These are phyloP conservation scores for Pomacea canaliculata DNA, from an alignment of 2,888 invertebrate species.

Conservation along the genomic window DNA sequence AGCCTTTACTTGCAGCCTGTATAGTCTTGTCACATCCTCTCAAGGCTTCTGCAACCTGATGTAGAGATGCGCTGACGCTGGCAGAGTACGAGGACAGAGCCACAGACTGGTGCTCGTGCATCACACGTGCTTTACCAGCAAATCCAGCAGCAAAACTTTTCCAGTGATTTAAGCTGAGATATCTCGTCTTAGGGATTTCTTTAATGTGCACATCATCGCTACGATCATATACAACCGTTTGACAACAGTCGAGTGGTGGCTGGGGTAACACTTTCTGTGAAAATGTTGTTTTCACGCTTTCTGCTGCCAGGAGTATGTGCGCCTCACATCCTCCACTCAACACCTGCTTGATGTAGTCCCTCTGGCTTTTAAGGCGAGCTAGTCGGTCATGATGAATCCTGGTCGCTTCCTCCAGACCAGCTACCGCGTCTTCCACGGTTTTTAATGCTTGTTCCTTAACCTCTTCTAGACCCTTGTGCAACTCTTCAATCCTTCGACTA, in stretches of 20 bases:
- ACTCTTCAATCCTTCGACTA: background rate
- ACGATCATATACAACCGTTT: background rate
- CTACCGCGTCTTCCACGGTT: constrained; percentile 6
- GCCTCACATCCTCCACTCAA: constrained; percentile 17
- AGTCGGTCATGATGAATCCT: constrained; percentile 4
- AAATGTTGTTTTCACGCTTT: background rate
- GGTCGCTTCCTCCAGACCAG: constrained; percentile 10
- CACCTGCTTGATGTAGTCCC: constrained; percentile 13
- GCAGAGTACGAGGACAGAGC: no score
- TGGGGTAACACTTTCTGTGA: background rate
- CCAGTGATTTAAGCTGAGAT: background rate
- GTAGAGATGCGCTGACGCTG: no score
- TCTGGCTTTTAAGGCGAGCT: constrained; percentile 8
- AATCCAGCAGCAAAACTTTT: background rate
- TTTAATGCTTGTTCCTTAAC: background rate
- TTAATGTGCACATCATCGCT: background rate
- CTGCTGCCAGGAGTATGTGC: background rate
- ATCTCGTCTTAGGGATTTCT: background rate
- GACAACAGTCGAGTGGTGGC: background rate
- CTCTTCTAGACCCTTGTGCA: constrained; percentile 3
- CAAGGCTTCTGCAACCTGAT: no score
- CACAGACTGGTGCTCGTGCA: no score
- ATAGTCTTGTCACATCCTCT: no score
- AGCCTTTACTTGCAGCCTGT: no score
- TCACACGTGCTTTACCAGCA: background rate